Evolutionary conservation across 2,888 invertebrate genomes (phyloP).

Genomic region (Oligia strigilis): DNA sequence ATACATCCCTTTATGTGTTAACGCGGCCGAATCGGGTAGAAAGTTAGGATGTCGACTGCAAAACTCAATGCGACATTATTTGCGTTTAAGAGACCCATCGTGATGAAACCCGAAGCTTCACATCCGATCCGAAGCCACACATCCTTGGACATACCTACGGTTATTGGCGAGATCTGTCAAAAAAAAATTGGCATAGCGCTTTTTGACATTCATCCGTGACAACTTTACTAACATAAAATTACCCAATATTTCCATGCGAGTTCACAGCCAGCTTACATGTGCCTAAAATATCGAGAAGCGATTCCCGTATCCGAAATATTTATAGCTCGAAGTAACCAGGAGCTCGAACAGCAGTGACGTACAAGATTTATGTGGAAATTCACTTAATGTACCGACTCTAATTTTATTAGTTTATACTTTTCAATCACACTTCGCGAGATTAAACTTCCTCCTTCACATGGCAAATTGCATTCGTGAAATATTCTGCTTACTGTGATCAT

Average conservation of each 20-base stretch:
- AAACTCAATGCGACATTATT: too few species aligned
- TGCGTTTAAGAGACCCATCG: too few species aligned
- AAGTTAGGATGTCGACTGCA: too few species aligned
- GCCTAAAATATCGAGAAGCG: neutral
- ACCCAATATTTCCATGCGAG: neutral
- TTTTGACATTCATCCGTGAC: neutral
- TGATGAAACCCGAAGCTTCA: too few species aligned
- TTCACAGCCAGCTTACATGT: neutral
- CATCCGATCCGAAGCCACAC: too few species aligned
- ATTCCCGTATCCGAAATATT: constrained; percentile 28
- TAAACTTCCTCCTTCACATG: constrained; percentile 51
- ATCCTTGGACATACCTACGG: too few species aligned
- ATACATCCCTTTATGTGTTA: too few species aligned
- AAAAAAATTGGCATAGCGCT: too few species aligned
- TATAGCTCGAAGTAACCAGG: constrained; percentile 30
- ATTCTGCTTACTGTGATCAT: constrained; percentile 16
- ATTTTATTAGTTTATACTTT: constrained; percentile 77
- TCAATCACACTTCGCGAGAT: constrained; percentile 71
- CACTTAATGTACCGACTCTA: constrained; percentile 77
- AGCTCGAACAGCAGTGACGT: constrained; percentile 70
- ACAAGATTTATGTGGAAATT: constrained; percentile 81
- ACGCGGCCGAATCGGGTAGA: too few species aligned
- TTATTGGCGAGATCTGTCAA: too few species aligned
- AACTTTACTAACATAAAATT: neutral
- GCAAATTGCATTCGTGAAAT: constrained; percentile 32